phyloP scores from a whole-genome alignment of 2,113 vertebrate genomes.

The Poeciliopsis retropinna region DNA sequence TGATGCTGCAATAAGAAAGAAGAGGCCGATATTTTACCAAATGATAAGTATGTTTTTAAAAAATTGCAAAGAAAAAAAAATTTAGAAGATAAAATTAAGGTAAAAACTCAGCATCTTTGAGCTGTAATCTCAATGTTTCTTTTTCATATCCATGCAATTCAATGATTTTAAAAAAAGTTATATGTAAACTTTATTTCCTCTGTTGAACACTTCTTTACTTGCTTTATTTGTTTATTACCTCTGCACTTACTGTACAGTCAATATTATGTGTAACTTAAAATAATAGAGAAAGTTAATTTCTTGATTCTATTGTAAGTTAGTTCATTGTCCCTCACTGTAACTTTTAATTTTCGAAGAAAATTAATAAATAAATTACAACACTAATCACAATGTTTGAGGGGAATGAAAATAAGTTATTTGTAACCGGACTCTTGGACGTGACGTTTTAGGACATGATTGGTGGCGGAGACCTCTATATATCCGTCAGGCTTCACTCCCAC shows the following conservation, averaged over 20 bases:
- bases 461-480: conserved; percentile 84
- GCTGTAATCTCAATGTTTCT: not conserved
- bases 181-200: not conserved
- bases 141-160: not conserved
- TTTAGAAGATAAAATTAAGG: not conserved
- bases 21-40: not conserved
- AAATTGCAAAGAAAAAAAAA: too few species aligned
- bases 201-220: not conserved
- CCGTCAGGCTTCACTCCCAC: conserved; percentile 74
- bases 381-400: not conserved
- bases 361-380: too few species aligned
- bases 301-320: not conserved
- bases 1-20: not conserved
- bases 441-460: conserved; percentile 82
- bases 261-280: not conserved
- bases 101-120: not conserved
- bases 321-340: not conserved
- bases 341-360: not conserved
- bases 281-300: not conserved
- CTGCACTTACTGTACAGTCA: not conserved
- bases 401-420: conserved; percentile 46
- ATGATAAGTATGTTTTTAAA: too few species aligned
- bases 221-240: too few species aligned
- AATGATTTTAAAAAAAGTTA: too few species aligned
- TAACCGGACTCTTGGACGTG: conserved; percentile 79